Base-by-base conservation (phyloP, 2,888 invertebrate species). In the Drosophila pseudotakahashii region DNA sequence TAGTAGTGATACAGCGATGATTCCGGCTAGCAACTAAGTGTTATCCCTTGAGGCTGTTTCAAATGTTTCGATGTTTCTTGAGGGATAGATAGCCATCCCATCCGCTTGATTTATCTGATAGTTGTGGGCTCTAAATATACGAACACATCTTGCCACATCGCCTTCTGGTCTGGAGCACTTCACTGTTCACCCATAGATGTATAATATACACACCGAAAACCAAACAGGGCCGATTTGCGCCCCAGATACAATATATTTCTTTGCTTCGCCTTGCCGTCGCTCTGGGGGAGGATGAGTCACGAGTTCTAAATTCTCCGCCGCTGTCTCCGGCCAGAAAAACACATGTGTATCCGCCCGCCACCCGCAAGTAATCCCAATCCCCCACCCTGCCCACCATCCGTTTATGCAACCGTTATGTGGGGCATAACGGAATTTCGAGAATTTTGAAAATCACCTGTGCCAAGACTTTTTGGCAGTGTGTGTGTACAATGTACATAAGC, bases 281-380 rank as follows among this genome's bases (percentile, higher is more conserved):
- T 36, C 23, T n/a, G 51, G 52, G 69, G 68, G 68, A 55, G 62
- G 71, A 71, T 55, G 71, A 71, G 48, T 63, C 71, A 51, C 44
- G n/a, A 39, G 54, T 71, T 70, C 47, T 60, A 69, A 61, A 69
- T 62, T 70, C 39, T 62, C 36, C 50, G 68, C 45, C 47, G 41
- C 52, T 52, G 67, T 58, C 67, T 66, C 51, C 68, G 68, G 50
- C 51, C 62, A 60, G 60, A 32, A 50, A 60, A 63, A 60, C 48
- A 60, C 62, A 63, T 63, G 62, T 48, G 47, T 63, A 59, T 58
- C 59, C 14, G 44, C 30, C 51, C 52, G 42, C 34, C 26, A 23
- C 47, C 64, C 63, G 34, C 52, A 23, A 13, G 44, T 36, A 39
- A 44, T 23, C 19, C 32, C 32, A 4, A 5, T 26, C 26, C 26